phyloP scores from a whole-genome alignment of 2,113 vertebrate genomes.

The Clarias macrocephalus region DNA sequence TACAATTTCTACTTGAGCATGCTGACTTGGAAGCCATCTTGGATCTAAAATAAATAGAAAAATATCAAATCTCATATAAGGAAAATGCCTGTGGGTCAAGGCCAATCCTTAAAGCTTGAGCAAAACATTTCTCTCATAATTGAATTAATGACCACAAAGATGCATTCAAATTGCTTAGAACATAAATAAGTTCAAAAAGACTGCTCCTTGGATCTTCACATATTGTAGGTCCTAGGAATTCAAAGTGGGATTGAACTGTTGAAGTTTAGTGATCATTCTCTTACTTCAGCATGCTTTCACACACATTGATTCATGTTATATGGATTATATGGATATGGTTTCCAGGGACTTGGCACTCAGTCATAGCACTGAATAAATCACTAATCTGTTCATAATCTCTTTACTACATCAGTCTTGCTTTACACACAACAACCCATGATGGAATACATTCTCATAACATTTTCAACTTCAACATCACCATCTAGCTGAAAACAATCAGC shows the following conservation, averaged over 20 bases:
- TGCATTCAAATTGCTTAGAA: slow-evolving; percentile 38
- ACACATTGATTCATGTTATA: slow-evolving; percentile 30
- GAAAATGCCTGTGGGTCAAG: not conserved
- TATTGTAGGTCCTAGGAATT: not conserved
- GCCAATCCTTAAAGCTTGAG: not conserved
- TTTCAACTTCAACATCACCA: slow-evolving; percentile 11
- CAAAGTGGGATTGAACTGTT: not conserved
- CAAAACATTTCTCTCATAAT: not conserved
- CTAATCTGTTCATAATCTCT: slow-evolving; percentile 35
- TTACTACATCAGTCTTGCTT: slow-evolving; percentile 39
- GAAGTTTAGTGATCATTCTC: not conserved
- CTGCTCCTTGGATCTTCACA: not conserved
- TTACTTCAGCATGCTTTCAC: slow-evolving; percentile 13
- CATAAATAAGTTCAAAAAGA: slow-evolving; percentile 41
- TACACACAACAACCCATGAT: slow-evolving; percentile 37
- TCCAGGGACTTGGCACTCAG: slow-evolving; percentile 50
- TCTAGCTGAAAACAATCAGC: slow-evolving; percentile 21
- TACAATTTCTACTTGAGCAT: too few species aligned
- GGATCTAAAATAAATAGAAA: too few species aligned
- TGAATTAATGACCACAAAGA: not conserved
- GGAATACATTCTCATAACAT: slow-evolving; percentile 15
- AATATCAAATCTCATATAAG: too few species aligned
- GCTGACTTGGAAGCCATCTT: too few species aligned
- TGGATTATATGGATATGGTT: slow-evolving; percentile 40
- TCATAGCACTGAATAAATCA: slow-evolving; percentile 61